Conservation (phyloP, 2,797 vertebrate species). For the Melanotaenia parkinsoni region DNA sequence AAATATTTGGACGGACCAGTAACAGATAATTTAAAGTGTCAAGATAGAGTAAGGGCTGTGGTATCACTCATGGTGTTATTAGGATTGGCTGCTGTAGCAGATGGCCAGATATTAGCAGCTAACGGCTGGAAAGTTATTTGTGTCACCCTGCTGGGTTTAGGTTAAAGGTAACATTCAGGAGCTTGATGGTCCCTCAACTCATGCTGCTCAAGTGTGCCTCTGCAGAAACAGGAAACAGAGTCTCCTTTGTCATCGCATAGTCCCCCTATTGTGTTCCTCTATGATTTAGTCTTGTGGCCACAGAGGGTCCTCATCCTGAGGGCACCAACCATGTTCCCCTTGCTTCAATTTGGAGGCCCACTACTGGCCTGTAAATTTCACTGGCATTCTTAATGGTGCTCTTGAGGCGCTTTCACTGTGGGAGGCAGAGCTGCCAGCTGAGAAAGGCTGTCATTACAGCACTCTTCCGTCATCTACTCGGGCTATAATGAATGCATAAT, state of each 20-base stretch:
- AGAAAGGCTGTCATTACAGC: conserved; percentile 64
- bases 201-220: conserved; percentile 51
- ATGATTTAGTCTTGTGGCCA: conserved; percentile 48
- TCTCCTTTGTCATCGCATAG: conserved; percentile 73
- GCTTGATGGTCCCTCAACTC: conserved; percentile 53
- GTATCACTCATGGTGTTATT: background rate
- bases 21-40: conserved; percentile 20
- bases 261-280: conserved; percentile 65
- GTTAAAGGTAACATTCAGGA: conserved; percentile 65
- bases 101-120: conserved; percentile 22
- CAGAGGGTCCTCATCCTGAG: conserved; percentile 64
- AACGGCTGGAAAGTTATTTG: conserved; percentile 48
- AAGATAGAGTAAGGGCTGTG: background rate
- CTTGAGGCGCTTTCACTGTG: conserved; percentile 69
- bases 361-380: conserved; percentile 72
- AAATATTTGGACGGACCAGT: conserved; percentile 41
- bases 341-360: conserved; percentile 61
- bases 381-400: conserved; percentile 62
- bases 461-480: conserved; percentile 46
- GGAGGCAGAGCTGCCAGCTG: conserved; percentile 67
- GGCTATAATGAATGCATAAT: conserved; percentile 37
- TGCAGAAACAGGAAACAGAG: conserved; percentile 71
- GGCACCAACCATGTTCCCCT: conserved; percentile 65
- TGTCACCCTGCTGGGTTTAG: conserved; percentile 49
- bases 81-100: conserved; percentile 25